Percentiles rank a stretch among this genome's conserved stretches.
Conservation (phyloP, 2,113 vertebrate species). For the Rhabdomys dilectus region DNA sequence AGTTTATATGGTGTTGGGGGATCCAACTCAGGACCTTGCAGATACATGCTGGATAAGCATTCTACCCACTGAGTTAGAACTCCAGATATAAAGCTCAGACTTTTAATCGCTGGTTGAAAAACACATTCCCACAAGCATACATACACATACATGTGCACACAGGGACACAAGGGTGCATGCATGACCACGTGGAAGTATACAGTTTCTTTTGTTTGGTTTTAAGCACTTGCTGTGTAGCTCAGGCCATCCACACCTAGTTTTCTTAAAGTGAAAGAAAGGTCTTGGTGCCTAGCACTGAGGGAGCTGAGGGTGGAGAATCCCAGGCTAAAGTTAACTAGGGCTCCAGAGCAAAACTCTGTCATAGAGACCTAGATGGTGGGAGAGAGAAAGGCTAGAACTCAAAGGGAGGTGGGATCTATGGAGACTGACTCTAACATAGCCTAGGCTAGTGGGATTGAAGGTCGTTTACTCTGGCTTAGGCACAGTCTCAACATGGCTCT, state of each 20-base stretch:
- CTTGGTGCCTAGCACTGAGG: background rate
- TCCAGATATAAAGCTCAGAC: background rate
- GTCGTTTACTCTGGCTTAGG: background rate
- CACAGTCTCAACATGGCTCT: background rate
- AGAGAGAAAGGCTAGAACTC: background rate
- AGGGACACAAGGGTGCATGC: background rate
- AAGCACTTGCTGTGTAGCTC: background rate
- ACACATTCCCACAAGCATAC: background rate
- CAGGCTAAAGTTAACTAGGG: background rate
- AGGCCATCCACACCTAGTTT: background rate
- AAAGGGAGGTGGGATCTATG: background rate
- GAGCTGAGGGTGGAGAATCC: background rate
- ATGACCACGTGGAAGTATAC: background rate
- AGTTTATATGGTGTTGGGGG: background rate
- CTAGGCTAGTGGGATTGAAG: background rate
- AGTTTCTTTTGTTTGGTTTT: background rate
- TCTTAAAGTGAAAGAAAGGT: background rate
- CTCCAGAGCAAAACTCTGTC: background rate
- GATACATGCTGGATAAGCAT: background rate
- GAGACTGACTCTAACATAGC: background rate
- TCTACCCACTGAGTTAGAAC: background rate
- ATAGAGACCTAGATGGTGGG: background rate
- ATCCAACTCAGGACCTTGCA: background rate
- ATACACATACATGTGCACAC: background rate
- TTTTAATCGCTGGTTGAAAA: constrained; percentile 17